Conservation (phyloP, 2,888 invertebrate genomes). For the Dicyrtomina minuta region DNA sequence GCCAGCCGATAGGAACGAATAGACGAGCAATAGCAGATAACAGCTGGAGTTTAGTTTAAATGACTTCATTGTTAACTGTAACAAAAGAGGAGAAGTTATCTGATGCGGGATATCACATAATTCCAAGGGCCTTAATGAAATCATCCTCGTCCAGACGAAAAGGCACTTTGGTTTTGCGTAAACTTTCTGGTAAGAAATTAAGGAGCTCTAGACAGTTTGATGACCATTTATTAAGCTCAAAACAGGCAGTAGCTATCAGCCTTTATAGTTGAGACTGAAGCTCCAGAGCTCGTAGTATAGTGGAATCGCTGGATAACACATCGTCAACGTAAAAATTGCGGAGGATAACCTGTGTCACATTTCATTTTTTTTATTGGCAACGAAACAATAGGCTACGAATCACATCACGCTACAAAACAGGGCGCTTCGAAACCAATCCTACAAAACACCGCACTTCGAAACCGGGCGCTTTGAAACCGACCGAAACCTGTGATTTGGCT, state of each 20-base stretch:
- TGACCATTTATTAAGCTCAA: slow-evolving; percentile 51
- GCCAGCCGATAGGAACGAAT: slow-evolving; percentile 35
- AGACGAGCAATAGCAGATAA: slow-evolving; percentile 24
- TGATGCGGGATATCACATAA: slow-evolving; percentile 24
- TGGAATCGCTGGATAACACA: too few relatives aligned
- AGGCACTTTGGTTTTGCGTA: not conserved
- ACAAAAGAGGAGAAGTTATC: slow-evolving; percentile 26
- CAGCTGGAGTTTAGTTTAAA: slow-evolving; percentile 22
- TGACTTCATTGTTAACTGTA: not conserved
- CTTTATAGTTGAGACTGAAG: too few relatives aligned
- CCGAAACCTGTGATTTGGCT: too few relatives aligned
- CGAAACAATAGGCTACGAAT: too few relatives aligned
- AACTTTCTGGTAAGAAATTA: not conserved
- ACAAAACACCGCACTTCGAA: too few relatives aligned
- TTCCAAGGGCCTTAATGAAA: slow-evolving; percentile 30
- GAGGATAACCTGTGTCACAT: too few relatives aligned
- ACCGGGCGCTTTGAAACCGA: too few relatives aligned
- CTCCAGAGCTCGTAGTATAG: too few relatives aligned
- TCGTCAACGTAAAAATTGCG: slow-evolving; percentile 55
- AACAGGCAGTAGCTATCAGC: slow-evolving; percentile 44
- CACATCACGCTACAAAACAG: too few relatives aligned
- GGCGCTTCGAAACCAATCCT: too few relatives aligned
- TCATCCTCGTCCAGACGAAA: not conserved
- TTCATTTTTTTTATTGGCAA: too few relatives aligned
- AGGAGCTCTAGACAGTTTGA: slow-evolving; percentile 39